phyloP scores from a whole-genome alignment of 1,140 invertebrate genomes.

The Ceratina calcarata region DNA sequence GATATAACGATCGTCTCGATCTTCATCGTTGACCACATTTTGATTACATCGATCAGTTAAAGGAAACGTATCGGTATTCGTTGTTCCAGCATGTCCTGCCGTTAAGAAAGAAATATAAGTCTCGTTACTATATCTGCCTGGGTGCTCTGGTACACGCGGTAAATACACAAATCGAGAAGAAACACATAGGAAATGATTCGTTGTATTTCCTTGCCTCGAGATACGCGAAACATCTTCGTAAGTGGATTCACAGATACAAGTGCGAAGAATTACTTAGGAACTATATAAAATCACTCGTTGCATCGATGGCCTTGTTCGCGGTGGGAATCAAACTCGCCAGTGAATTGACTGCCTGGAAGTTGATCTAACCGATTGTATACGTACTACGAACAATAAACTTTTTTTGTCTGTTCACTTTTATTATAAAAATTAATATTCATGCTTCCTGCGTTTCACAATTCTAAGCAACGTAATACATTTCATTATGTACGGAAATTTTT shows the following conservation, averaged over 20 bases:
- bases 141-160: slow-evolving; percentile 6
- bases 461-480: too few species aligned
- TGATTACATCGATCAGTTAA: background rate
- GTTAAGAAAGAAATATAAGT: background rate
- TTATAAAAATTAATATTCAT: background rate
- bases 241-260: background rate
- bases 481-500: too few species aligned
- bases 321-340: slow-evolving; percentile 15
- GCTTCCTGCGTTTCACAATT: too few species aligned
- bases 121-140: slow-evolving; percentile 14
- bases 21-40: background rate
- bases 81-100: slow-evolving; percentile 13
- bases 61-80: too few species aligned
- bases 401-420: background rate
- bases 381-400: background rate
- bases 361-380: background rate
- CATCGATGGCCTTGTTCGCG: slow-evolving; percentile 24
- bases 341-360: slow-evolving; percentile 11
- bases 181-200: background rate
- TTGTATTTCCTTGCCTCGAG: background rate
- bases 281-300: slow-evolving; percentile 8
- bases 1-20: too few species aligned
- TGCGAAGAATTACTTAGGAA: background rate
- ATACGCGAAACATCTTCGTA: slow-evolving; percentile 5
- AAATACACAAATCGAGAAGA: slow-evolving; percentile 21